Base-by-base conservation (phyloP, 2,113 vertebrate genomes). In the Lepus europaeus region DNA sequence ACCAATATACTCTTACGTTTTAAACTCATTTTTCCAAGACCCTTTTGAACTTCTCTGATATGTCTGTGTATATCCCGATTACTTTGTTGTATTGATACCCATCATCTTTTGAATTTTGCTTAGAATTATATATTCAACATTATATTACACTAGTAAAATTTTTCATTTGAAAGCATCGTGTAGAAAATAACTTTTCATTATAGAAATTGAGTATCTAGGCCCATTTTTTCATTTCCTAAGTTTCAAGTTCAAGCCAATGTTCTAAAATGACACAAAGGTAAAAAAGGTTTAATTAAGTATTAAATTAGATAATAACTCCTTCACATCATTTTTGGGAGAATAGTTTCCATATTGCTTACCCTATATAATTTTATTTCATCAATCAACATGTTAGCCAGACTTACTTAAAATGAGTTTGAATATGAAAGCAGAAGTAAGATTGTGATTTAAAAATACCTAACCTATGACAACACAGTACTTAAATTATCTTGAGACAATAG, bases 401-500 rank as follows among this genome's bases (percentile, higher is more conserved):
- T 76, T 92, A 79, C 0, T 68, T 17, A 78, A 89, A 88, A 77
- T 84, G 74, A 51, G 8, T 63, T 85, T 80, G n/a, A 76, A 64
- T 9, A 23, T 72, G 39, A 81, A 76, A 94, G 51, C 3, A 79
- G 45, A 95, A 56, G 1, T 53, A 72, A 89, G 66, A 78, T 49
- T 31, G 1, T 56, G 25, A 66, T 87, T 93, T 90, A 73, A 93
- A 88, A 63, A 33, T 16, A 76, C 13, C 3, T 3, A n/a, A 69
- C 29, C 63, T 66, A 87, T 70, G 90, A 45, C 16, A 79, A 64
- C 22, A 90, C 13, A 69, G 23, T 29, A 49, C 23, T 83, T 89
- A 83, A 78, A 89, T 89, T 89, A 91, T 82, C 51, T 64, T 64
- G 84, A 86, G 51, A 82, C 0, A 66, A 82, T 70, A 78, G 5